These are phyloP conservation scores for Brachypalpus laphriformis DNA, from an alignment of 2,888 invertebrate genomes.

Conservation along the genomic window DNA sequence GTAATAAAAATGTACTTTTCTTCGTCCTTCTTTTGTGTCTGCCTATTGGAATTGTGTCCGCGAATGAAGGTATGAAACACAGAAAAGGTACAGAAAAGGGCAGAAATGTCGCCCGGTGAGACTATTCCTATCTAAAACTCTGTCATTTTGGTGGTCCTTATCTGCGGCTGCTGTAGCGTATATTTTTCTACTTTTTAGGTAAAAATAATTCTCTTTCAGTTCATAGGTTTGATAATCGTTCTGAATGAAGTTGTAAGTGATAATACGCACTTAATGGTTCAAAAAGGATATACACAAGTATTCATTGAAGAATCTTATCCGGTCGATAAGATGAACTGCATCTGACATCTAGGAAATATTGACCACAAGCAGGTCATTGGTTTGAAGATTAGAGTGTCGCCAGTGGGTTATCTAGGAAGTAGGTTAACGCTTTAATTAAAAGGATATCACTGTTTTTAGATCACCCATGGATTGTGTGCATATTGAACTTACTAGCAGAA, in stretches of 20 bases:
- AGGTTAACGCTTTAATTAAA: slow-evolving; percentile 71
- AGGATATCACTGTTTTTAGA: slow-evolving; percentile 62
- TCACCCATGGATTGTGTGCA: neutral
- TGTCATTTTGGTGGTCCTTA: slow-evolving; percentile 63
- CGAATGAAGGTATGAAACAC: neutral
- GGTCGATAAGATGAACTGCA: slow-evolving; percentile 48
- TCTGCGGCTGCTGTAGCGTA: slow-evolving; percentile 38
- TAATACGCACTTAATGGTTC: slow-evolving; percentile 53
- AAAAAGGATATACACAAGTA: slow-evolving; percentile 7
- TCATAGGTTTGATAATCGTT: slow-evolving; percentile 30
- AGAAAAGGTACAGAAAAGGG: neutral
- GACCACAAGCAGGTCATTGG: slow-evolving; percentile 63
- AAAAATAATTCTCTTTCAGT: slow-evolving; percentile 3
- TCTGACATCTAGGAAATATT: slow-evolving; percentile 17
- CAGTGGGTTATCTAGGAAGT: slow-evolving; percentile 67
- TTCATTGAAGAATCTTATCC: slow-evolving; percentile 62
- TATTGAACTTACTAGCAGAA: neutral
- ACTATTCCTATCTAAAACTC: slow-evolving; percentile 26
- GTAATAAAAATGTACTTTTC: neutral
- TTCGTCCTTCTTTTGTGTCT: neutral
- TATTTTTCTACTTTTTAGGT: neutral
- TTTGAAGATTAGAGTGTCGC: slow-evolving; percentile 60
- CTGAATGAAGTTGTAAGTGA: slow-evolving; percentile 70
- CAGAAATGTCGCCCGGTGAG: neutral
- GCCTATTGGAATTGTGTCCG: neutral